Base-by-base conservation (phyloP, 1,140 invertebrate genomes). In the Caenorhabditis tropicalis region DNA sequence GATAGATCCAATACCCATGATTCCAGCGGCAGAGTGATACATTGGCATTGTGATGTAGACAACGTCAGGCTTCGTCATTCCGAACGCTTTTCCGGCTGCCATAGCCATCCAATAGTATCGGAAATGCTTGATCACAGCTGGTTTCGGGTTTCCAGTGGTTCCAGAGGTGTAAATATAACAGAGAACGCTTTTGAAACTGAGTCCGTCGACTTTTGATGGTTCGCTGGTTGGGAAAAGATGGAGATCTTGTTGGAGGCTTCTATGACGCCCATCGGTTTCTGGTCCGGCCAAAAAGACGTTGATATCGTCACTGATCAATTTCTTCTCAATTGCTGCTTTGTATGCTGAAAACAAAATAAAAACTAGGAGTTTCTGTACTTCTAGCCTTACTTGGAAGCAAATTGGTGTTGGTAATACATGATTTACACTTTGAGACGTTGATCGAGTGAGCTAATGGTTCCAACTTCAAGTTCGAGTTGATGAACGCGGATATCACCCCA, bases 21-120 rank as follows among this genome's bases (percentile, higher is more conserved):
- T 92, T 49, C 97, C 97, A 48, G 96, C 97, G 6, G 97, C 95
- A 0, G 95, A 95, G 90, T 99, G 97, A 90, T 99, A 98, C 5
- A 99, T 93, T 0, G 97, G 97, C 65, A 99, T 91, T 0, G 95
- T 94, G 90, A 95, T 94, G 89, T 98, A 98, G 0, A 98, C 90
- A 7, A 96, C 92, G 91, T 98, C 96, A 27, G 82, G 48, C 6
- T 56, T 65, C 2, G 36, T 84, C 12, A 88, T 31, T 16, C 86
- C 86, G 81, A 88, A 88, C 1, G 87, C 82, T 39, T 84, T 51
- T 48, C 87, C 87, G 10, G 79, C 80, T 27, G 79, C 87, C 85
- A 88, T 87, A 15, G 87, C 70, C 9, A 88, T 87, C 83, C 81
- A 84, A 39, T 87, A 85, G 70, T 82, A 86, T 21, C 86, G 79